Evolutionary conservation across 30 jellyfish, hydroid and myxozoan genomes (phyloP).

Genomic region (Pelagia noctiluca): DNA sequence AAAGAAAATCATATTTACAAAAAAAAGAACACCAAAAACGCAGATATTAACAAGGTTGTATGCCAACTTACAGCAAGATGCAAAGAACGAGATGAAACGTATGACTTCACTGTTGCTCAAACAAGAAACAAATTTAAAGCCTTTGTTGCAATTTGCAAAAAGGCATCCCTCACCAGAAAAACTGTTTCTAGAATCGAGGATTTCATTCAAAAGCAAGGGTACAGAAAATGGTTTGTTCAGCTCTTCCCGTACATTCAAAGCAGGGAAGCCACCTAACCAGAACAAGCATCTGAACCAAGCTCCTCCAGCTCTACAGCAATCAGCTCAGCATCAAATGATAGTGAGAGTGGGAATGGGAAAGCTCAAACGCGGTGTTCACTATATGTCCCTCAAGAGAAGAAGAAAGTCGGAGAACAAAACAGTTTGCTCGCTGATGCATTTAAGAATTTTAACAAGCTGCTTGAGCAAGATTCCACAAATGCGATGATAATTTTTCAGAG

Average conservation of each 20-base stretch:
- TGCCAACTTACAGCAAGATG: conserved; percentile 42
- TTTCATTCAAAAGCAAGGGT: conserved; percentile 57
- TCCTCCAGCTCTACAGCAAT: conserved; percentile 27
- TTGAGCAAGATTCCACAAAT: conserved; percentile 28
- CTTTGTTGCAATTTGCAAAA: conserved; percentile 62
- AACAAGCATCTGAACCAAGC: conserved; percentile 45
- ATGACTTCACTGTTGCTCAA: conserved; percentile 62
- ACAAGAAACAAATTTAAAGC: conserved; percentile 53
- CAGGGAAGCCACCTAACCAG: conserved; percentile 65
- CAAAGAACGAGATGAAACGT: conserved; percentile 46
- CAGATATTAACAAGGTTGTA: conserved; percentile 59
- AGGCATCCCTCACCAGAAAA: conserved; percentile 68
- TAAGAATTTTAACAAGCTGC: conserved; percentile 40
- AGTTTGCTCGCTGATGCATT: conserved; percentile 46
- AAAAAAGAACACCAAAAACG: conserved; percentile 39
- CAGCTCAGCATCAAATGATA: conserved; percentile 29
- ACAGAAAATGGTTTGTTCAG: conserved; percentile 58
- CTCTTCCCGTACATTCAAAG: conserved; percentile 58
- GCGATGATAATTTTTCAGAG: conserved; percentile 24
- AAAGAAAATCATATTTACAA: conserved; percentile 33
- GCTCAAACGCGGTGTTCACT: conserved; percentile 3
- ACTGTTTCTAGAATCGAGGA: conserved; percentile 55
- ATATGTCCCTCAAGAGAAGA: conserved; percentile 44
- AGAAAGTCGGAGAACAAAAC: conserved; percentile 25
- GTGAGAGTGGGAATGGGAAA: conserved; percentile 15